phyloP scores from a whole-genome alignment of 2,888 invertebrate species.

The Drosophila emarginata region DNA sequence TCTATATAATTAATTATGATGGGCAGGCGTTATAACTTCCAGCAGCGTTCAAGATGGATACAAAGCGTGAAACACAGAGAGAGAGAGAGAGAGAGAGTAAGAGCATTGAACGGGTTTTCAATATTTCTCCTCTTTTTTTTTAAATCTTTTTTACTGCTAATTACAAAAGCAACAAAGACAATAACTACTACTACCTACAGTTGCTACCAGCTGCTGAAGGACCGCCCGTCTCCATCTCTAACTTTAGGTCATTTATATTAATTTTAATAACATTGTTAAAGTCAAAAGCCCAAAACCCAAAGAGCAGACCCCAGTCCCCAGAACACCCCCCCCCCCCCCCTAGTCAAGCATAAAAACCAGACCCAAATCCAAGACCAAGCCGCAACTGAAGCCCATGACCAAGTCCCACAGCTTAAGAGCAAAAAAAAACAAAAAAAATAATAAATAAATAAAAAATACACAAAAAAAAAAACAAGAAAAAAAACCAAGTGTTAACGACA shows the following conservation, averaged over 20 bases:
- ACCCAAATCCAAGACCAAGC: too few species aligned
- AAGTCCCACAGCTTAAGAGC: background rate
- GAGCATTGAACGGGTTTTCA: constrained; percentile 51
- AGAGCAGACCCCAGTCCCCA: background rate
- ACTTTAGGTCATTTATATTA: constrained; percentile 72
- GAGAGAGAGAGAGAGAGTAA: constrained; percentile 11
- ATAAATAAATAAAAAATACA: too few species aligned
- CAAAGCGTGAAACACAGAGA: background rate
- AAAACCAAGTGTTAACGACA: constrained; percentile 67
- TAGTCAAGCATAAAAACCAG: too few species aligned
- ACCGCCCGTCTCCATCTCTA: constrained; percentile 18
- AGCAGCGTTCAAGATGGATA: background rate
- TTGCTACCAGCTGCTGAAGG: constrained; percentile 2
- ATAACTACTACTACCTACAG: constrained; percentile 3
- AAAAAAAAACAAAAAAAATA: background rate
- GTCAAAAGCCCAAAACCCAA: constrained; percentile 12
- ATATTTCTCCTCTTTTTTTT: constrained; percentile 11
- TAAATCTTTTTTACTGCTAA: constrained; percentile 37
- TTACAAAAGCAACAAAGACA: constrained; percentile 62
- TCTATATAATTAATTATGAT: constrained; percentile 64
- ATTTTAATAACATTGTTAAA: constrained; percentile 79
- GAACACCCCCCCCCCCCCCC: too few species aligned
- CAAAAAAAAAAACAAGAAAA: background rate
- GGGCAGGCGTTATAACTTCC: constrained; percentile 51
- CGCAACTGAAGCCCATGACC: background rate